Evolutionary conservation across 92 coral and sea anemone species (phyloP).

Genomic region (Anthopleura xanthogrammica): DNA sequence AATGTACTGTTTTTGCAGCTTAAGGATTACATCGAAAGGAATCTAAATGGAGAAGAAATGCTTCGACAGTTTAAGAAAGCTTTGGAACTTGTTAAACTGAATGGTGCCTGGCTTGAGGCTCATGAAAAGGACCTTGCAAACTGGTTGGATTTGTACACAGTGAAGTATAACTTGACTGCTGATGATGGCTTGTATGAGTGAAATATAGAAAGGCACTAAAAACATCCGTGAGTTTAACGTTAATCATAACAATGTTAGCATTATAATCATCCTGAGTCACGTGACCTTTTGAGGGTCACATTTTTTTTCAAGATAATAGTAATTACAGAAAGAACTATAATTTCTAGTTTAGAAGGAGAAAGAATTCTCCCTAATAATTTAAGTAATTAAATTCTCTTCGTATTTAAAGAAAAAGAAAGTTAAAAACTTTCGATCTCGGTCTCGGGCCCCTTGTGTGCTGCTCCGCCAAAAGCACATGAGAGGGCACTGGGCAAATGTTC

Average conservation of each 20-base stretch:
- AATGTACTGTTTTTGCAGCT: conserved; percentile 4
- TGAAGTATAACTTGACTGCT: background rate
- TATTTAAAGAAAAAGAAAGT: background rate
- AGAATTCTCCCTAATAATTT: background rate
- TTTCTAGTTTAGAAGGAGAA: background rate
- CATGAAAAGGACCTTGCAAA: background rate
- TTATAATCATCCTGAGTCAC: too few species aligned
- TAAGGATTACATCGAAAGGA: conserved; percentile 18
- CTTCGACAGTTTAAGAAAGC: conserved; percentile 20
- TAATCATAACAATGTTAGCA: background rate
- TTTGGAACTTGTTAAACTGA: conserved; percentile 3
- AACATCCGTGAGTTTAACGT: background rate
- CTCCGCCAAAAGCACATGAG: too few species aligned
- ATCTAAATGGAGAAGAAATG: conserved; percentile 24
- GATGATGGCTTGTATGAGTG: background rate
- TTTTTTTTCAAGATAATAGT: too few species aligned
- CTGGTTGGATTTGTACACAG: background rate
- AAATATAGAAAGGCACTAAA: background rate
- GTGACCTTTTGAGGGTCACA: too few species aligned
- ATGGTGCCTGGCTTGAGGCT: conserved; percentile 2
- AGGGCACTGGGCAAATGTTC: too few species aligned
- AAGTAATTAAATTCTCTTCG: background rate
- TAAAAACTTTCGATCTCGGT: background rate
- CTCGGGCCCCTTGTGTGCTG: too few species aligned
- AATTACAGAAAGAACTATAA: too few species aligned